A percentile compares a stretch with the other conserved stretches of the same genome.
These are phyloP conservation scores for Heliconius ethilla DNA, from an alignment of 2,888 invertebrate species.

Conservation along the genomic window DNA sequence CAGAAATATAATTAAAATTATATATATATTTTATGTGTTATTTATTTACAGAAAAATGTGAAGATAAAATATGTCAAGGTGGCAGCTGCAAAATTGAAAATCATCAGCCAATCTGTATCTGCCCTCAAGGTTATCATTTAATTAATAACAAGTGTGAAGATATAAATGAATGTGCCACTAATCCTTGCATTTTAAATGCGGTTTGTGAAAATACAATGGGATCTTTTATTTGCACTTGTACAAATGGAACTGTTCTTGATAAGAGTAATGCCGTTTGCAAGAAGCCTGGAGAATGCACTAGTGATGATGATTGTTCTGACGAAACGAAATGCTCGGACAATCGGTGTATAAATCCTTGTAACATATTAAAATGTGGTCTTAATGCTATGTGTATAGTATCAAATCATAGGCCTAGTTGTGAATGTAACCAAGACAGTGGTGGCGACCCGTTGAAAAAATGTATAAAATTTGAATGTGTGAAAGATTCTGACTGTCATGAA, in stretches of 20 bases:
- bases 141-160: conserved; percentile 87
- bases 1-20: background rate
- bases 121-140: conserved; percentile 88
- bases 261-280: conserved; percentile 87
- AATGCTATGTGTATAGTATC: conserved; percentile 88
- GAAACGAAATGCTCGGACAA: conserved; percentile 88
- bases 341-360: conserved; percentile 90
- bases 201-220: conserved; percentile 90
- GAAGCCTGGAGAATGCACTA: conserved; percentile 90
- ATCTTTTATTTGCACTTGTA: conserved; percentile 88
- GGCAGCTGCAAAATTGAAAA: conserved; percentile 88
- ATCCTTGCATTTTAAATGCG: conserved; percentile 91
- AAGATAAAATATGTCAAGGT: conserved; percentile 88
- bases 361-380: conserved; percentile 84
- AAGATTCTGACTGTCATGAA: conserved; percentile 87
- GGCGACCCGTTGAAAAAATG: conserved; percentile 90
- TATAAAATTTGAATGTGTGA: conserved; percentile 87
- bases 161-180: conserved; percentile 88
- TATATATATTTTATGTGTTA: conserved; percentile 41
- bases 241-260: conserved; percentile 90
- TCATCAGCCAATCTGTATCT: conserved; percentile 88
- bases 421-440: conserved; percentile 87
- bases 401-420: conserved; percentile 87
- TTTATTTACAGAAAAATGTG: conserved; percentile 87
- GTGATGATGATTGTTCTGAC: conserved; percentile 89